Evolutionary conservation across 2,888 invertebrate genomes (phyloP), one percentile per base, ranked within the genome.

Genomic region (Acrobasis suavella): DNA sequence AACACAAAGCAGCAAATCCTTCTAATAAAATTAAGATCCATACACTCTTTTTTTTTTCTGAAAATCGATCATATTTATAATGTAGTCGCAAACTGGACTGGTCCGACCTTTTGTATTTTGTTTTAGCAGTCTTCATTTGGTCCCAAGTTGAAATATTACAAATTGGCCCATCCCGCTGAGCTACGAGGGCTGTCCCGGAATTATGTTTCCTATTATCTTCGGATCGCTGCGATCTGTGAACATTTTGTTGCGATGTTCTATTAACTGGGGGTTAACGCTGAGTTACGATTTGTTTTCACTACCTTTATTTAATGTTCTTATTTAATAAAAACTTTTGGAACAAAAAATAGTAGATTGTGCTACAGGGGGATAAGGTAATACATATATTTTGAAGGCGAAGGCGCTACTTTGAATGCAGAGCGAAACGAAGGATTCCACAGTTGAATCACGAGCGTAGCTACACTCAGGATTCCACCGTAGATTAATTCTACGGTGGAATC

Each of bases 201-300:
- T 56, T 56, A 56, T 42, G 56, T 56, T 56, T 56, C 42, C 56
- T 56, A 56, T 56, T 56, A 56, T 56, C 56, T 42, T 56, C 16
- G 56, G 15, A 56, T 56, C 56, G 56, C 12, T 15, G 56, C 42
- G 56, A 42, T 17, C 55, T 42, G 39, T 17, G 37, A 42, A 39
- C 39, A 8, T 56, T 42, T 42, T 17, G 56, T 56, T 56, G 10
- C 42, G 12, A 14, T 56, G 39, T 56, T 56, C 39, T 17, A 51
- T 17, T 51, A 56, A 56, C 56, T 54, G 39, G 0, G 42, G 42
- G 56, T 39, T 56, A 3, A n/a, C 16, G 39, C 38, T 38, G 54
- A 39, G 5, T 32, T 52, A 52, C 32, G 39, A 55, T 39, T 39
- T 55, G 38, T 55, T 55, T 55, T 55, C 7, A 37, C 32, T 54